phyloP scores from a whole-genome alignment of 2,113 vertebrate species.

The Caretta caretta region DNA sequence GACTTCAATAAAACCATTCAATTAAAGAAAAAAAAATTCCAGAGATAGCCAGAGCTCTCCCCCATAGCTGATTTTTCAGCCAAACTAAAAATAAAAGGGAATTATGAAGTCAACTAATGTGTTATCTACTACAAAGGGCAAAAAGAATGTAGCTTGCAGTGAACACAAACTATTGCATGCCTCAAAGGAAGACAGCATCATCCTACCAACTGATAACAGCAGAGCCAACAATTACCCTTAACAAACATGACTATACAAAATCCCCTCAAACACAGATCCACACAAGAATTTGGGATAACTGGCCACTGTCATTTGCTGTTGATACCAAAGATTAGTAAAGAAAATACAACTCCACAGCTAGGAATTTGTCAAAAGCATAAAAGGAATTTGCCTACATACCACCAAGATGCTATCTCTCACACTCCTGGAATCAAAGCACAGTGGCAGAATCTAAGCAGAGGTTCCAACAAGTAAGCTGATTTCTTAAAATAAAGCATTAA shows the following conservation, averaged over 20 bases:
- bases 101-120: neutral
- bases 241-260: neutral
- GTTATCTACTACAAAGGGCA: constrained; percentile 48
- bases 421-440: neutral
- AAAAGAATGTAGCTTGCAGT: constrained; percentile 17
- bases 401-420: neutral
- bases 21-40: constrained; percentile 16
- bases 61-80: constrained; percentile 16
- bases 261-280: accelerated
- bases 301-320: neutral
- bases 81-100: constrained; percentile 49
- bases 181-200: constrained; percentile 5
- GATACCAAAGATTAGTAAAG: neutral
- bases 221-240: neutral
- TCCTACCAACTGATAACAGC: accelerated
- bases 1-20: constrained; percentile 17
- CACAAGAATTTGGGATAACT: neutral
- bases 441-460: neutral
- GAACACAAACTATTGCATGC: neutral
- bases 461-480: neutral
- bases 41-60: constrained; percentile 36
- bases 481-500: constrained; percentile 15
- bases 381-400: neutral
- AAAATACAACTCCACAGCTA: neutral
- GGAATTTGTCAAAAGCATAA: neutral